Percentiles rank a stretch among this genome's conserved stretches.
Evolutionary conservation across 2,888 invertebrate genomes (phyloP).

Genomic region (Tridacna crocea): DNA sequence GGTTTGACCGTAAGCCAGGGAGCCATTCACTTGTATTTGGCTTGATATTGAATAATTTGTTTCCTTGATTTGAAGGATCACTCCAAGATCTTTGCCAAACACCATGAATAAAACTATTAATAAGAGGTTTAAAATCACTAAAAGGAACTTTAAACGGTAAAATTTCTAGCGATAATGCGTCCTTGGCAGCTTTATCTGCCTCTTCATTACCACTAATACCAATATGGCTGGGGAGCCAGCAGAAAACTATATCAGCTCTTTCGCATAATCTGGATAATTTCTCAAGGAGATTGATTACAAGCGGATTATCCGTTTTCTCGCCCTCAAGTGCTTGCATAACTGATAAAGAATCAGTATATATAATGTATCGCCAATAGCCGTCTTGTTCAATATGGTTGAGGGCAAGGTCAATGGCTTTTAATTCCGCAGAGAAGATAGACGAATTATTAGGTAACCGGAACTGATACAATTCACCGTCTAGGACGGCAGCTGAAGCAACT

Average conservation of each 20-base stretch:
- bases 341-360: constrained; percentile 31
- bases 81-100: too few relatives aligned
- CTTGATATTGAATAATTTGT: too few relatives aligned
- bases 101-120: neutral
- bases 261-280: neutral
- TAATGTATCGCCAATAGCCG: neutral
- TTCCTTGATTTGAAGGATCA: too few relatives aligned
- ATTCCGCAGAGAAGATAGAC: constrained; percentile 37
- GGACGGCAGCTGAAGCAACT: constrained; percentile 21
- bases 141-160: neutral
- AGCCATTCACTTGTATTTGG: too few relatives aligned
- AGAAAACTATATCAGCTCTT: constrained; percentile 17
- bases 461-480: neutral
- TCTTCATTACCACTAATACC: constrained; percentile 33
- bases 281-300: constrained; percentile 12
- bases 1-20: neutral
- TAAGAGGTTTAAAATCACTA: constrained; percentile 19
- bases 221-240: constrained; percentile 35
- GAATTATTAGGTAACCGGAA: constrained; percentile 24
- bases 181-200: constrained; percentile 17
- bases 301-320: constrained; percentile 6
- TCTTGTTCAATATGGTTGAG: constrained; percentile 12
- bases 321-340: constrained; percentile 20
- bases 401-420: constrained; percentile 27
- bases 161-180: neutral